Percentiles rank a stretch among this genome's conserved stretches.
Evolutionary conservation across 2,797 vertebrate species (phyloP).

Genomic region (Uromys caudimaculatus): DNA sequence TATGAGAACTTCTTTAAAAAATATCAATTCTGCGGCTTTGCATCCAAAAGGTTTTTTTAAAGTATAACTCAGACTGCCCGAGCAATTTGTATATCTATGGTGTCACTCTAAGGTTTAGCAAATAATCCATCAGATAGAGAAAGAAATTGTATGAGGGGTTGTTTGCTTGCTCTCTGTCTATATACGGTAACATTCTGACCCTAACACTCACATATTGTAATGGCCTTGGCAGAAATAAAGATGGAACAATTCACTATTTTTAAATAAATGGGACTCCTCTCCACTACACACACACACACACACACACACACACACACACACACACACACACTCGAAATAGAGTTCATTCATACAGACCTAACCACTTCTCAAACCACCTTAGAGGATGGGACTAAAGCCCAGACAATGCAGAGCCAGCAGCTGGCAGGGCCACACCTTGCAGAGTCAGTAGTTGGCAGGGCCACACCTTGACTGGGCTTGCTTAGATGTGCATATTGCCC

Average conservation of each 20-base stretch:
- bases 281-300: not conserved
- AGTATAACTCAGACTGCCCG: not conserved
- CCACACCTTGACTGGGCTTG: not conserved
- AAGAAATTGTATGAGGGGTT: constrained; percentile 73
- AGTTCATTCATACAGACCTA: not conserved
- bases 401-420: not conserved
- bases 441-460: not conserved
- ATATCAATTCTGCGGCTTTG: not conserved
- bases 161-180: constrained; percentile 69
- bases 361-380: not conserved
- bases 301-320: too few species aligned
- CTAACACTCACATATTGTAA: constrained; percentile 56
- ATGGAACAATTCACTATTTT: not conserved
- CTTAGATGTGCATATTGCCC: not conserved
- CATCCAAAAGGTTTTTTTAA: constrained; percentile 32
- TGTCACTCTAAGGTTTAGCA: accelerated
- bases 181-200: constrained; percentile 15
- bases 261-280: not conserved
- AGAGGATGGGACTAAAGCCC: not conserved
- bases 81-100: not conserved
- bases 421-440: not conserved
- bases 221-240: not conserved
- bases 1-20: not conserved
- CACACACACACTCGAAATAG: too few species aligned
- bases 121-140: not conserved